phyloP scores from a whole-genome alignment of 2,113 vertebrate species.

The Tragelaphus strepsiceros region DNA sequence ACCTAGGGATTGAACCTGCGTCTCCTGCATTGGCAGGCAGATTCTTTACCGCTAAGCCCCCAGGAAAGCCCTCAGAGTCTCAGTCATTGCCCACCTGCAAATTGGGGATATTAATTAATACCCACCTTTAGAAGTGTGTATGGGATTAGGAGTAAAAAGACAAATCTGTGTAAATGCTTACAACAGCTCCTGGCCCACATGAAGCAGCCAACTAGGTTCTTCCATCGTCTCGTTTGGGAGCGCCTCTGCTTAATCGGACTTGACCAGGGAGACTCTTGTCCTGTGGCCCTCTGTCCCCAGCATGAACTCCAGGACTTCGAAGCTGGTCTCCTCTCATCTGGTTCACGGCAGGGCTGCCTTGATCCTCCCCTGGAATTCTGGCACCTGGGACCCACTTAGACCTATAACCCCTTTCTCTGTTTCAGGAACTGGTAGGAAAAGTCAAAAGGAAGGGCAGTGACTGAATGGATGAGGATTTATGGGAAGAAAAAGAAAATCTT shows the following conservation, averaged over 20 bases:
- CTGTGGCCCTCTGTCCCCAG: not conserved
- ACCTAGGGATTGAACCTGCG: not conserved
- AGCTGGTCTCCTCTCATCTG: not conserved
- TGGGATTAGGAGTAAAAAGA: not conserved
- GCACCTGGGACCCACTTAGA: not conserved
- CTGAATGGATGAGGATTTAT: not conserved
- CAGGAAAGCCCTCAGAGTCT: not conserved
- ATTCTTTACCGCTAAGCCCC: not conserved
- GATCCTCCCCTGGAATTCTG: not conserved
- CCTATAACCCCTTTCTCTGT: not conserved
- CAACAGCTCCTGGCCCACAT: not conserved
- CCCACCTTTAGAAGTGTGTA: not conserved
- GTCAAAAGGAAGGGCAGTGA: not conserved
- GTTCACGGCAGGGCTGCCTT: not conserved
- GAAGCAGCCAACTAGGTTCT: not conserved
- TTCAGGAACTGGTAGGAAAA: not conserved
- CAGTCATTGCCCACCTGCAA: not conserved
- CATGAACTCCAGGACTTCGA: not conserved
- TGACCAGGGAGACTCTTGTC: not conserved
- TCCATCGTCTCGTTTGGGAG: not conserved
- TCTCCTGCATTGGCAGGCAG: not conserved
- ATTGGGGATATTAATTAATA: not conserved
- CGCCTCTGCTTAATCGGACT: too few relatives aligned
- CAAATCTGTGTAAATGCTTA: not conserved
- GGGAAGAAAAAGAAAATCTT: not conserved